phyloP scores from a whole-genome alignment of 2,888 invertebrate genomes.

The Oligia strigilis region DNA sequence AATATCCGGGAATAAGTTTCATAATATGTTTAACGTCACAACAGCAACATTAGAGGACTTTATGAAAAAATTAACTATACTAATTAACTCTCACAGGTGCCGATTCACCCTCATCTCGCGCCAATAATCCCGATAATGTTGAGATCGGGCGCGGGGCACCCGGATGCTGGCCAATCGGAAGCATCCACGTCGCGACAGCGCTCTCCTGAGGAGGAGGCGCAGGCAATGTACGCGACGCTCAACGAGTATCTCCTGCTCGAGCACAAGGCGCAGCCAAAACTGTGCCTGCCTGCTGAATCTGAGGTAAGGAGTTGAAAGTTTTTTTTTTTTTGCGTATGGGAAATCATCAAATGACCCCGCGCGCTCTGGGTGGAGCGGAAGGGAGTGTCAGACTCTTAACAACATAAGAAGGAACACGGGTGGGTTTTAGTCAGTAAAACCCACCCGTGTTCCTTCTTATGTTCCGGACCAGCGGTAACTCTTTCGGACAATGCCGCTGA shows the following conservation, averaged over 20 bases:
- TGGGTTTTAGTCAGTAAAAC: too few species aligned
- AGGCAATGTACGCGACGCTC: constrained; percentile 89
- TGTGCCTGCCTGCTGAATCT: constrained; percentile 92
- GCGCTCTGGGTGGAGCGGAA: too few species aligned
- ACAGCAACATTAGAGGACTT: not conserved
- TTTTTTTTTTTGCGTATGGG: too few species aligned
- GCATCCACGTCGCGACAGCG: constrained; percentile 69
- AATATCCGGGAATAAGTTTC: too few species aligned
- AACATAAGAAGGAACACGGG: too few species aligned
- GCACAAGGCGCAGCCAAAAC: constrained; percentile 93
- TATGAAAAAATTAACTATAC: not conserved
- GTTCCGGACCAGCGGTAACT: too few species aligned
- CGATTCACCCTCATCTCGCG: constrained; percentile 89
- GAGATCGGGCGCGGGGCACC: constrained; percentile 92
- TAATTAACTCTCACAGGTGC: constrained; percentile 75
- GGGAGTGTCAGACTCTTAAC: too few species aligned
- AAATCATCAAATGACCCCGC: too few species aligned
- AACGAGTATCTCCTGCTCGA: constrained; percentile 93
- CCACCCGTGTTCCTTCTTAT: too few species aligned
- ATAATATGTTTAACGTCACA: too few species aligned
- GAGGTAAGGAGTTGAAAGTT: constrained; percentile 84
- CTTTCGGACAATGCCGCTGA: too few species aligned
- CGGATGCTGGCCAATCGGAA: constrained; percentile 90
- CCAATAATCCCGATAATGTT: constrained; percentile 84
- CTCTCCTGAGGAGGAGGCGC: constrained; percentile 67